Evolutionary conservation across 1,140 invertebrate genomes (phyloP).

Genomic region (Trichomalopsis sarcophagae): DNA sequence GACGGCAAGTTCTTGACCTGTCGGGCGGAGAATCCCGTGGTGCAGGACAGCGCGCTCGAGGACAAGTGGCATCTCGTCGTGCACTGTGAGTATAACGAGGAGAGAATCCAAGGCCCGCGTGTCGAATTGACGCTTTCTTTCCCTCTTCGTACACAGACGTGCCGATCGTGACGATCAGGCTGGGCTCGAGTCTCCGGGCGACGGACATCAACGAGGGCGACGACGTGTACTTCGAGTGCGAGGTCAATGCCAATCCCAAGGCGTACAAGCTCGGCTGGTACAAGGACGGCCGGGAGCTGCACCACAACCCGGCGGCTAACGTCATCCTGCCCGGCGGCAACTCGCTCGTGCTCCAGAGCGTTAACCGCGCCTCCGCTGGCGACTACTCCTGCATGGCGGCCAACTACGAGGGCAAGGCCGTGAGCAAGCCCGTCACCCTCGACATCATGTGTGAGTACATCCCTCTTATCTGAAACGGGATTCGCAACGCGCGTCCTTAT

Average conservation of each 20-base stretch:
- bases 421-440: conserved; percentile 85
- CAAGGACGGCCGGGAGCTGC: conserved; percentile 84
- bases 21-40: conserved; percentile 79
- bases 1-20: conserved; percentile 82
- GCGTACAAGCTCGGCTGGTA: conserved; percentile 88
- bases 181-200: conserved; percentile 88
- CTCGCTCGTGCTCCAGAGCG: conserved; percentile 89
- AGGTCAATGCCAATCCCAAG: conserved; percentile 89
- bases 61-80: conserved; percentile 74
- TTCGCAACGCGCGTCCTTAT: not conserved
- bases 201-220: conserved; percentile 93
- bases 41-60: conserved; percentile 72
- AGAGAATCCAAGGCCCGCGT: too few species aligned
- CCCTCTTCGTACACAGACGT: conserved; percentile 78
- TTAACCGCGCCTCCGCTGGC: conserved; percentile 85
- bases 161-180: conserved; percentile 84
- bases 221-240: conserved; percentile 94
- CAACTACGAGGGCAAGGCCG: conserved; percentile 87
- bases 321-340: conserved; percentile 87
- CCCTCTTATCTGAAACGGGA: not conserved
- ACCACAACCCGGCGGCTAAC: conserved; percentile 85
- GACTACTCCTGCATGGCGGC: conserved; percentile 88
- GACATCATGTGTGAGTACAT: conserved; percentile 89
- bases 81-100: conserved; percentile 72
- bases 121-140: too few species aligned